Conservation (phyloP, 1,140 invertebrate genomes). For the Planococcus citri region DNA sequence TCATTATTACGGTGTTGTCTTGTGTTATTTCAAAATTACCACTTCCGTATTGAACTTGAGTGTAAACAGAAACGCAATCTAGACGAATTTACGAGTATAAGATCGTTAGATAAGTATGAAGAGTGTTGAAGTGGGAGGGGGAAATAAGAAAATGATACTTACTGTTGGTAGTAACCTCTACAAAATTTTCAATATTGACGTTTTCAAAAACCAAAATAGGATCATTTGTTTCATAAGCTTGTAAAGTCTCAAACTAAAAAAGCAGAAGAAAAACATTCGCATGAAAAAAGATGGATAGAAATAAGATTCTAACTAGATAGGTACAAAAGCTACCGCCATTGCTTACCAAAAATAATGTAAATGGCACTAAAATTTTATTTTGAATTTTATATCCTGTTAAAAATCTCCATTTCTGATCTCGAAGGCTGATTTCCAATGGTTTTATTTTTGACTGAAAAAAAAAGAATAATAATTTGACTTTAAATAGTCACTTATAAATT, state of each 20-base stretch:
- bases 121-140: not conserved
- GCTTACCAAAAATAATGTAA: conserved; percentile 21
- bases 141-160: not conserved
- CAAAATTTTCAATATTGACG: not conserved
- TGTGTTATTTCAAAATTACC: conserved; percentile 21
- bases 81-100: not conserved
- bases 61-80: conserved; percentile 9
- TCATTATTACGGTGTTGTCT: not conserved
- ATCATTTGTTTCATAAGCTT: not conserved
- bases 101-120: not conserved
- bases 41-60: conserved; percentile 11
- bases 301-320: too few species aligned
- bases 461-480: too few species aligned
- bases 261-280: not conserved
- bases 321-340: too few species aligned
- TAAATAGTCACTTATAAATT: too few species aligned
- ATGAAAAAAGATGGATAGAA: too few species aligned
- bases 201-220: conserved; percentile 6
- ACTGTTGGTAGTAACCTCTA: not conserved
- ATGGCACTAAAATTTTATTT: conserved; percentile 14
- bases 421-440: conserved; percentile 6
- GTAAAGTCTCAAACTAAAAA: not conserved
- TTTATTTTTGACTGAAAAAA: conserved; percentile 14
- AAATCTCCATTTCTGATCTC: conserved; percentile 21
- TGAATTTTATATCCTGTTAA: conserved; percentile 22